Evolutionary conservation across 2,113 vertebrate genomes (phyloP).

Genomic region (Aspiorhynchus laticeps): DNA sequence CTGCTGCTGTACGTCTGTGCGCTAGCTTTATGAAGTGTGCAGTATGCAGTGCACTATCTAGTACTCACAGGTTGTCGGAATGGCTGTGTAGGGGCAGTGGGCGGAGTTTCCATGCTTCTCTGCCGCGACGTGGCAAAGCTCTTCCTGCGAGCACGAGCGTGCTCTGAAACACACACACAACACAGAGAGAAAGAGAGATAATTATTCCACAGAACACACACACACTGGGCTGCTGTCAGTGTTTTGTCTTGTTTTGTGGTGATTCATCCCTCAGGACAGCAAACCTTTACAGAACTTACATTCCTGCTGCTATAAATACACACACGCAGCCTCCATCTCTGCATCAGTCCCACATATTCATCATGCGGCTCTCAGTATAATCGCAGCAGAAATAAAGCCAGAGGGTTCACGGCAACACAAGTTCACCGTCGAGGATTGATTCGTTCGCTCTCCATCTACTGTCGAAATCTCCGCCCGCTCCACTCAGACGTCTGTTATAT

Average conservation of each 20-base stretch:
- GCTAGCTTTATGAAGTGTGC: background rate
- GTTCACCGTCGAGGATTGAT: background rate
- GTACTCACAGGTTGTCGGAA: conserved; percentile 90
- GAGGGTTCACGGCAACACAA: background rate
- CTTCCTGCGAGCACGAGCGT: conserved; percentile 87
- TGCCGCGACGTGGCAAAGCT: conserved; percentile 90
- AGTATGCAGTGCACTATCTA: background rate
- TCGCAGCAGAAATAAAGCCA: background rate
- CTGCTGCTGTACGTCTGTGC: too few species aligned
- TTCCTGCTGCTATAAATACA: conserved; percentile 59
- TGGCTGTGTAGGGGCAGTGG: conserved; percentile 81
- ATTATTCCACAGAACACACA: background rate
- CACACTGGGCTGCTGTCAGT: conserved; percentile 11
- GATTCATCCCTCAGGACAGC: conserved; percentile 41
- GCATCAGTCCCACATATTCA: background rate
- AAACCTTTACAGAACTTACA: conserved; percentile 52
- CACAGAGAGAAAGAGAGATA: background rate
- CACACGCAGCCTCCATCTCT: conserved; percentile 15
- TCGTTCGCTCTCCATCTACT: background rate
- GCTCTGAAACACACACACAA: conserved; percentile 68
- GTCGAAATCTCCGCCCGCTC: background rate
- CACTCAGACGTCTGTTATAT: background rate
- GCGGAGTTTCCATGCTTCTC: conserved; percentile 91
- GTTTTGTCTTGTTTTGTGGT: conserved; percentile 29
- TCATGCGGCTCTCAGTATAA: conserved; percentile 6